Conservation (phyloP, 2,797 vertebrate species). For the Aulostomus chinensis region DNA sequence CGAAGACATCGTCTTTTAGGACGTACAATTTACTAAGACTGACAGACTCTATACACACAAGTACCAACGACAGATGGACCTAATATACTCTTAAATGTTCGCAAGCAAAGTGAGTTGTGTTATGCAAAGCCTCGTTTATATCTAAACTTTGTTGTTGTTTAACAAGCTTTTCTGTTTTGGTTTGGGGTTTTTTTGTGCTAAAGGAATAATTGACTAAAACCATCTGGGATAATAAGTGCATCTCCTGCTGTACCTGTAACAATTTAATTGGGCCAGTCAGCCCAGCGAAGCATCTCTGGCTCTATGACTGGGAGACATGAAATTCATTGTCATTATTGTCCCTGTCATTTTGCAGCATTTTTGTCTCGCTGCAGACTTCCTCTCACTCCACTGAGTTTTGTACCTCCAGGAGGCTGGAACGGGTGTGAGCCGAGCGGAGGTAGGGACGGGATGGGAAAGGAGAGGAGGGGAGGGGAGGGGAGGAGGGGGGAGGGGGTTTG, state of each 20-base stretch:
- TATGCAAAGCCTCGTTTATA: too few relatives aligned
- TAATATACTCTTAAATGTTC: too few relatives aligned
- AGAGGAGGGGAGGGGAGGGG: neutral
- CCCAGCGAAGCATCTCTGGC: slow-evolving; percentile 93
- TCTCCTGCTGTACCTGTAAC: slow-evolving; percentile 94
- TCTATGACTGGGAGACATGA: slow-evolving; percentile 96
- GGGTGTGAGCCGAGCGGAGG: slow-evolving; percentile 63
- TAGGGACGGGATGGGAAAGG: slow-evolving; percentile 25
- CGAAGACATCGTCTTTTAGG: slow-evolving; percentile 43
- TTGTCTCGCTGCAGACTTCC: slow-evolving; percentile 92
- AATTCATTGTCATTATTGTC: slow-evolving; percentile 99
- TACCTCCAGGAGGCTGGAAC: slow-evolving; percentile 92
- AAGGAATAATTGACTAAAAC: slow-evolving; percentile 82
- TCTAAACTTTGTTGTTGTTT: slow-evolving; percentile 33
- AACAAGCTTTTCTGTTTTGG: slow-evolving; percentile 35
- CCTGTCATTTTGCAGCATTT: slow-evolving; percentile 98
- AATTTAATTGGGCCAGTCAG: slow-evolving; percentile 98
- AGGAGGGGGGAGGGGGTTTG: neutral
- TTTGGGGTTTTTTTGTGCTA: slow-evolving; percentile 49
- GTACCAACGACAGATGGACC: too few relatives aligned
- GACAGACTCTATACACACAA: too few relatives aligned
- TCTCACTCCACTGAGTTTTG: slow-evolving; percentile 95
- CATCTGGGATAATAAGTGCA: slow-evolving; percentile 78
- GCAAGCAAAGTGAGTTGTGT: neutral
- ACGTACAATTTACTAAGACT: slow-evolving; percentile 45